Conservation (phyloP, 2,113 vertebrate species). For the Serinus canaria region DNA sequence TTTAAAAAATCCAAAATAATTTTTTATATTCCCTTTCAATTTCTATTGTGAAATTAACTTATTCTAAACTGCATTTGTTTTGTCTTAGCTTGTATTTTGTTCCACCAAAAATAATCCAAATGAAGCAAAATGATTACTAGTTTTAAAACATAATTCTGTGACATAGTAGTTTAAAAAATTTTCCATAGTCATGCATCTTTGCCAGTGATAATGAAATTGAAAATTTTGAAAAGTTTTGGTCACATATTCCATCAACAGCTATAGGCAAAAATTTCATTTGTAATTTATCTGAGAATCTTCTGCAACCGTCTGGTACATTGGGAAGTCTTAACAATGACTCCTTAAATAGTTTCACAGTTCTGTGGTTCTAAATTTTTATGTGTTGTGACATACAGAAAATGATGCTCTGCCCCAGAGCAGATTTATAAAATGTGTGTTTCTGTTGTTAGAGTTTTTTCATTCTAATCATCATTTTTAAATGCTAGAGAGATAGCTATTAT, state of each 20-base stretch:
- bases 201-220: not conserved
- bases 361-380: conserved; percentile 16
- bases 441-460: not conserved
- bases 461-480: conserved; percentile 27
- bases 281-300: not conserved
- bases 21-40: not conserved
- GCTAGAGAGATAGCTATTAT: not conserved
- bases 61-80: not conserved
- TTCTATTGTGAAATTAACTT: not conserved
- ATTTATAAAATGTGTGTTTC: not conserved
- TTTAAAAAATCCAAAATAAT: not conserved
- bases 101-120: not conserved
- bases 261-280: not conserved
- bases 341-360: not conserved
- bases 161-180: not conserved
- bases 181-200: not conserved
- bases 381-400: not conserved
- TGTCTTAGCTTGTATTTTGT: not conserved
- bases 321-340: not conserved
- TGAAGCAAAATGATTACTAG: not conserved
- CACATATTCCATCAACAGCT: not conserved
- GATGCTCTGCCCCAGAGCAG: not conserved
- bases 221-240: not conserved
- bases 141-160: not conserved
- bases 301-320: not conserved